phyloP scores from a whole-genome alignment of 1,140 invertebrate genomes.

The Nasonia giraulti region DNA sequence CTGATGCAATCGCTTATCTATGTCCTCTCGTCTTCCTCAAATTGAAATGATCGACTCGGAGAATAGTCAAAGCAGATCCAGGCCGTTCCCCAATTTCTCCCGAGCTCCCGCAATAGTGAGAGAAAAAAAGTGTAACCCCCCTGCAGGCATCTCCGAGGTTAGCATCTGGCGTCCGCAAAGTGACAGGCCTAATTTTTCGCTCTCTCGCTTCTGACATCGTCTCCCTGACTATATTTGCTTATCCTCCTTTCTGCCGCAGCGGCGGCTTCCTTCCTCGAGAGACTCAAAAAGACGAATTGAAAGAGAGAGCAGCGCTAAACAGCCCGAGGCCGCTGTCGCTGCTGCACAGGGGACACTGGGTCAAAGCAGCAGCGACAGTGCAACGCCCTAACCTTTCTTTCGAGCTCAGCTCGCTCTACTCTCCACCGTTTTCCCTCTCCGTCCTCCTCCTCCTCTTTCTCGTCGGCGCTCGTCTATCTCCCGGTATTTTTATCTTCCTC shows the following conservation, averaged over 20 bases:
- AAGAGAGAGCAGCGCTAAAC: neutral
- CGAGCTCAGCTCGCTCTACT: constrained; percentile 33
- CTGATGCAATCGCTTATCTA: constrained; percentile 1
- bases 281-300: neutral
- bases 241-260: constrained; percentile 12
- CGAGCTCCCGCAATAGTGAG: neutral
- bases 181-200: constrained; percentile 25
- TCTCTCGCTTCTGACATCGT: neutral
- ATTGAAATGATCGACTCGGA: neutral
- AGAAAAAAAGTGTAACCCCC: neutral
- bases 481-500: constrained; percentile 27
- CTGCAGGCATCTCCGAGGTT: neutral
- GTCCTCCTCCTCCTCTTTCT: neutral
- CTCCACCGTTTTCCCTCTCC: constrained; percentile 13
- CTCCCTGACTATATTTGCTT: constrained; percentile 18
- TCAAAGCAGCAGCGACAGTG: constrained; percentile 62
- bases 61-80: neutral
- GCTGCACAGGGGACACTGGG: constrained; percentile 60
- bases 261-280: neutral
- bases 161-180: constrained; percentile 5
- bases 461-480: neutral
- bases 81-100: neutral
- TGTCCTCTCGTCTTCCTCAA: neutral
- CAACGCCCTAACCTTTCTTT: constrained; percentile 64
- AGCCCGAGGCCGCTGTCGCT: neutral